These are phyloP conservation scores for Chrysomela aeneicollis DNA, from an alignment of 2,888 invertebrate genomes.

Conservation along the genomic window DNA sequence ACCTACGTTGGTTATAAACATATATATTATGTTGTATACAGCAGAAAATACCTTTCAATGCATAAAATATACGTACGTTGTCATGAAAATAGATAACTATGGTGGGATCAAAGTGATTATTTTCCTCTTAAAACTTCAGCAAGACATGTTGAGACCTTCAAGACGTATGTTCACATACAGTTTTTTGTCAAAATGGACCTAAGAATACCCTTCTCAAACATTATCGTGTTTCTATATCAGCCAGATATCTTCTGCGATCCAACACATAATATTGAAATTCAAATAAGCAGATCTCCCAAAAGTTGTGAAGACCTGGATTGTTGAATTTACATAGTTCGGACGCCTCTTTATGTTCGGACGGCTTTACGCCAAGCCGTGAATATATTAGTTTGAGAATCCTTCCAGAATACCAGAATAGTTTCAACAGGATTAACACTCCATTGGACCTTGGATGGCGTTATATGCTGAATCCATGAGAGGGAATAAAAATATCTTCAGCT, in stretches of 20 bases:
- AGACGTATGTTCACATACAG: too few relatives aligned
- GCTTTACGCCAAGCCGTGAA: conserved; percentile 68
- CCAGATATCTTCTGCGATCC: background rate
- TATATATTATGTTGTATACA: too few relatives aligned
- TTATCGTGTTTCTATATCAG: conserved; percentile 7
- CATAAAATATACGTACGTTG: too few relatives aligned
- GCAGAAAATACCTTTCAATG: too few relatives aligned
- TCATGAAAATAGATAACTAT: too few relatives aligned
- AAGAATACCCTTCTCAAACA: too few relatives aligned
- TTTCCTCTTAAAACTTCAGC: too few relatives aligned
- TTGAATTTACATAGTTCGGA: conserved; percentile 56
- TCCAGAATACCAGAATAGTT: conserved; percentile 63
- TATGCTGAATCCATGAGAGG: conserved; percentile 34
- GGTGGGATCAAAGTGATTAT: too few relatives aligned
- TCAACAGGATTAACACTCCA: conserved; percentile 67
- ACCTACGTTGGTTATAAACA: too few relatives aligned
- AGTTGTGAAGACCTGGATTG: conserved; percentile 53
- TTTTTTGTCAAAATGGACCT: too few relatives aligned
- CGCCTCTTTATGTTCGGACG: conserved; percentile 60
- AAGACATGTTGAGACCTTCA: too few relatives aligned
- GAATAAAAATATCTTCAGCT: conserved; percentile 26
- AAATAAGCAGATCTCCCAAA: conserved; percentile 58
- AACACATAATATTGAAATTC: conserved; percentile 55
- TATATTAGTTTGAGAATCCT: conserved; percentile 68
- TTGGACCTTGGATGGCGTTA: conserved; percentile 53